Evolutionary conservation across 2,888 invertebrate genomes (phyloP).

Genomic region (Auanema freiburgensis): DNA sequence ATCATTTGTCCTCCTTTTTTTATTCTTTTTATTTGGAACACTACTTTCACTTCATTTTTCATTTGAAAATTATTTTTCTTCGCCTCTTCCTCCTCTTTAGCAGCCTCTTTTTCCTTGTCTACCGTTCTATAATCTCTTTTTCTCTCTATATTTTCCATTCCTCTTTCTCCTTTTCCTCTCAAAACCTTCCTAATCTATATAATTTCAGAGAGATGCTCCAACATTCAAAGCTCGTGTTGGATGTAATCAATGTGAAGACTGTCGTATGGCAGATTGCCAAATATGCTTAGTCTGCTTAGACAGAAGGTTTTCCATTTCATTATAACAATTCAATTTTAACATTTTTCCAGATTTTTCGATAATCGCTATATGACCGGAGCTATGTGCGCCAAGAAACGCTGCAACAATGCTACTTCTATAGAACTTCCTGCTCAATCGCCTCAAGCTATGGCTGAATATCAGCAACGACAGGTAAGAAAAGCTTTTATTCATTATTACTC

Average conservation of each 20-base stretch:
- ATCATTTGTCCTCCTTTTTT: too few species aligned
- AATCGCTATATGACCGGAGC: conserved; percentile 63
- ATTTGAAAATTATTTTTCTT: too few species aligned
- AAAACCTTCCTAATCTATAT: not conserved
- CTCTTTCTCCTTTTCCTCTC: not conserved
- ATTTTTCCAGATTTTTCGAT: conserved; percentile 56
- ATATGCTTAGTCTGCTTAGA: conserved; percentile 63
- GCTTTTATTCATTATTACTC: not conserved
- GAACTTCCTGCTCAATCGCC: conserved; percentile 35
- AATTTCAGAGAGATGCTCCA: conserved; percentile 62
- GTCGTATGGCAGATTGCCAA: conserved; percentile 62
- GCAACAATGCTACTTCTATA: conserved; percentile 61
- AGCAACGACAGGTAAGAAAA: conserved; percentile 26
- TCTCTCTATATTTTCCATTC: too few species aligned
- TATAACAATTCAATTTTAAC: not conserved
- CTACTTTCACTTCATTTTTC: too few species aligned
- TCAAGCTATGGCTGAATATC: conserved; percentile 25
- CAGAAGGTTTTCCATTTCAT: conserved; percentile 34
- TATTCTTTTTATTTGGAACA: too few species aligned
- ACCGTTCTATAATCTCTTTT: too few species aligned
- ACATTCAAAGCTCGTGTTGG: conserved; percentile 63
- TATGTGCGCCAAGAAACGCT: conserved; percentile 64
- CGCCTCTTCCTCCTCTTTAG: too few species aligned
- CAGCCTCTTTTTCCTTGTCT: too few species aligned
- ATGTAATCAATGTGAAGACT: conserved; percentile 63